Evolutionary conservation across 2,797 vertebrate genomes (phyloP), one percentile per base, ranked within the genome.

Genomic region (Hyperoplus lanceolatus): DNA sequence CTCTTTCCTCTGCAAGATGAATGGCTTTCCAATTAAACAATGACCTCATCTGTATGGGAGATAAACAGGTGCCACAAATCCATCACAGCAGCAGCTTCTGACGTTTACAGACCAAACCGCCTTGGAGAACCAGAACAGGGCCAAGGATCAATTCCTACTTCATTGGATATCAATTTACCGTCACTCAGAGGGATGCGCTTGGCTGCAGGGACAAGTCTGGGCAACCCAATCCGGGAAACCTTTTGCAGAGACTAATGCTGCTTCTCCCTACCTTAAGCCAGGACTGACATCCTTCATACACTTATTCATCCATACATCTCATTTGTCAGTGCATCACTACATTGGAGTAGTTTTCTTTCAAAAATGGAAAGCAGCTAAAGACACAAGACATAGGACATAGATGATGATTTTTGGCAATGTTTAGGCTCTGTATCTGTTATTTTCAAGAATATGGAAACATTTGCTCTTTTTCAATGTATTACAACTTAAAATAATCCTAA

Each of bases 161-260:
- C 89, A 93, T 94, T 92, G 93, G 89, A 93, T 86, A 92, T 89
- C 91, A 94, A 94, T 94, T 93, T 93, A 89, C 93, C 95, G 91
- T 93, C 90, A 91, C 89, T 91, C 87, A 77, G 91, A 92, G 84
- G 92, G 92, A 94, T 95, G 93, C 90, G 90, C 80, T 93, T 93
- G 90, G 91, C 92, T 94, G 84, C 87, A 83, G 90, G 90, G 91
- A 79, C 77, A 82, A 79, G 88, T 29, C 29, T 29, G 29, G 29
- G 29, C 29, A 29, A 29, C 29, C 29, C 29, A 29, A 2, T 92
- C 91, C 90, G 86, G 85, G 86, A 90, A 91, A 85, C 72, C 71
- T 70, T 55, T 86, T 95, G 93, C 95, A 94, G 92, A 94, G 88
- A 93, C 95, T 94, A 91, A 92, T 86, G 83, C 89, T 83, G 70